Evolutionary conservation across 2,797 vertebrate genomes (phyloP), one percentile per base, ranked within the genome.

Genomic region (Dendrocincla tyrannina): DNA sequence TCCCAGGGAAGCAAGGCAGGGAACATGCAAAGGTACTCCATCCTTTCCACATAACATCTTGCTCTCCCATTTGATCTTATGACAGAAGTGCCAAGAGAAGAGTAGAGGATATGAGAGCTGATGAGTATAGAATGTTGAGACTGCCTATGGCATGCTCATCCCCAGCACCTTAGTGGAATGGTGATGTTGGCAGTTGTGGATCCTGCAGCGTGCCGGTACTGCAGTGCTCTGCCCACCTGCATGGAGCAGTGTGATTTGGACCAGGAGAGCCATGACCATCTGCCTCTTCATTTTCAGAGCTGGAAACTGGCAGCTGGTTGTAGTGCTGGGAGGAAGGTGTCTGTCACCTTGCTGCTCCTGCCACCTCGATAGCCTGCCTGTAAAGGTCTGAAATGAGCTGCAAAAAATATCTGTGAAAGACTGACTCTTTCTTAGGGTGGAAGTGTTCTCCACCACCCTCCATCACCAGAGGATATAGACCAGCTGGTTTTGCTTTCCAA

Each of bases 131-230:
- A 23, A 44, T 59, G 44, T 42, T 30, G 73, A 66, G 41, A 4
- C 62, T 86, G 39, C 18, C 42, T 16, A 1, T 69, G 55, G 32
- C n/a, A 17, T 11, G 15, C 59, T 87, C 37, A 41, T 49, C 23
- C 37, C 16, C 1, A 11, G 24, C 28, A 32, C 14, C 32, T 60
- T 14, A 60, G 18, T 33, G 37, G 20, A 28, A 41, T 0, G 2
- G 15, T 75, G 50, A 5, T 49, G 82, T 28, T 79, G n/a, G 37
- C 66, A 70, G 56, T 41, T 50, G 50, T 76, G 79, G 20, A 6
- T 32, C 35, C n/a, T 0, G 0, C 44, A n/a, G 41, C 0, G 0
- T 58, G 27, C 58, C 68, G 53, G 20, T 70, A 27, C 66, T 89
- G 74, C 4, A 2, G 5, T 35, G 69, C 56, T 85, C 47, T 77